Percentiles rank a stretch among this genome's conserved stretches.
phyloP scores from a whole-genome alignment of 1,140 invertebrate species.

The Conus ventricosus region DNA sequence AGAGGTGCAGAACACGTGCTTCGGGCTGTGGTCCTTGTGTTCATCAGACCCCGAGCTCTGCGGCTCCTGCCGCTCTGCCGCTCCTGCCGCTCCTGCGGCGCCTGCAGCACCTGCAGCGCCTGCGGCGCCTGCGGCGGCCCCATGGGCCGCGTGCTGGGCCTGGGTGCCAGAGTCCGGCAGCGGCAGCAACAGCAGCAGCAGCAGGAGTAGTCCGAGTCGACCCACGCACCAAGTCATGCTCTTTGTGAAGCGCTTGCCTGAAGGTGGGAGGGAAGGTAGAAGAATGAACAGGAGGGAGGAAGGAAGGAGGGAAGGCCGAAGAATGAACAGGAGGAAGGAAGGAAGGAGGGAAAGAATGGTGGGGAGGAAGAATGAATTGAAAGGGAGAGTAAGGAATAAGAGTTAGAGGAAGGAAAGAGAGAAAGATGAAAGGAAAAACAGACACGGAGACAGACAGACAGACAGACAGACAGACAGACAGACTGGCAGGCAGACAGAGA shows the following conservation, averaged over 20 bases:
- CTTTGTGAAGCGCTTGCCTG: background rate
- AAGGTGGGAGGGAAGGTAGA: background rate
- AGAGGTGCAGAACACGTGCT: constrained; percentile 5
- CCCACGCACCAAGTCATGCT: background rate
- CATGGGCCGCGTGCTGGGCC: background rate
- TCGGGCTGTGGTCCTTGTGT: background rate
- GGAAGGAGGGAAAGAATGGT: no score
- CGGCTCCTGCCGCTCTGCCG: background rate
- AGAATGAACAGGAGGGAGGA: background rate
- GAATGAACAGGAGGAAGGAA: no score
- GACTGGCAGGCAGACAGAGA: no score
- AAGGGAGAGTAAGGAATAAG: no score
- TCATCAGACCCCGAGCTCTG: background rate
- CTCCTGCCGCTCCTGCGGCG: background rate
- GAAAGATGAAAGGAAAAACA: no score
- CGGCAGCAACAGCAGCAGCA: background rate
- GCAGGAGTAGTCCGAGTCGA: background rate
- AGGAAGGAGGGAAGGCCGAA: no score
- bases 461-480: no score
- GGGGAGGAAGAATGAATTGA: no score
- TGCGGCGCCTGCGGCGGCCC: background rate
- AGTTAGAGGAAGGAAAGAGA: no score
- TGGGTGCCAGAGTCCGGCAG: background rate
- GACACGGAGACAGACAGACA: no score
- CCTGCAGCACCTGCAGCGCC: background rate